phyloP scores from a whole-genome alignment of 2,797 vertebrate species.

The Enteromius unitaeniatus region DNA sequence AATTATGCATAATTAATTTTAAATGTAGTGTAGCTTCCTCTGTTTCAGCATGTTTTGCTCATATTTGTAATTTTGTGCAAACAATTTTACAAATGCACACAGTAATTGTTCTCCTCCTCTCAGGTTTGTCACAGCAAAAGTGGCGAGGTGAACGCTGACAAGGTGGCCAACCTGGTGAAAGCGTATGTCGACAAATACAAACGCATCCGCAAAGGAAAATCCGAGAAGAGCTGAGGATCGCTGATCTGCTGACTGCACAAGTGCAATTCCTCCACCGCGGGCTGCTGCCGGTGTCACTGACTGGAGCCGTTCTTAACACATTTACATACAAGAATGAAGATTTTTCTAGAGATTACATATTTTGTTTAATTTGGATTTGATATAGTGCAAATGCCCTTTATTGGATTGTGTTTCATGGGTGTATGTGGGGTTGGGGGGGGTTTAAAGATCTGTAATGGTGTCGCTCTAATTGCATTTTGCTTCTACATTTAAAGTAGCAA shows the following conservation, averaged over 20 bases:
- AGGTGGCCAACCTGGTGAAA: conserved; percentile 96
- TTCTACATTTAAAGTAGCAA: conserved; percentile 25
- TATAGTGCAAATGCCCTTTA: conserved; percentile 89
- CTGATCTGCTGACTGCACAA: conserved; percentile 75
- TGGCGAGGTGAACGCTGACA: conserved; percentile 94
- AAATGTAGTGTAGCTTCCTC: neutral
- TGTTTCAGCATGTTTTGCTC: neutral
- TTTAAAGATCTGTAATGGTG: conserved; percentile 70
- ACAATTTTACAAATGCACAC: neutral
- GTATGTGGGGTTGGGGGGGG: conserved; percentile 70
- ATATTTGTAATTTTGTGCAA: neutral
- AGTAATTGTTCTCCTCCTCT: neutral
- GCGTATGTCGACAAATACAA: conserved; percentile 99
- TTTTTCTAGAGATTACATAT: conserved; percentile 94
- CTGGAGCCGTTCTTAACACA: conserved; percentile 89
- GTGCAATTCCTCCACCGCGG: conserved; percentile 86
- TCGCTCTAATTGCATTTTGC: conserved; percentile 72
- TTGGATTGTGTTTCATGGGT: conserved; percentile 72
- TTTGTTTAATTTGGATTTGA: conserved; percentile 91
- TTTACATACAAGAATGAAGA: conserved; percentile 81
- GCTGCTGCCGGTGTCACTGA: conserved; percentile 64
- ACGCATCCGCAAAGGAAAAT: conserved; percentile 87
- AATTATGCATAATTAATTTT: neutral
- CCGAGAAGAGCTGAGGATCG: conserved; percentile 71
- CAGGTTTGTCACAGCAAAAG: conserved; percentile 98